Evolutionary conservation across 2,888 invertebrate genomes (phyloP), one percentile per base, ranked within the genome.

Genomic region (Thyatira batis): DNA sequence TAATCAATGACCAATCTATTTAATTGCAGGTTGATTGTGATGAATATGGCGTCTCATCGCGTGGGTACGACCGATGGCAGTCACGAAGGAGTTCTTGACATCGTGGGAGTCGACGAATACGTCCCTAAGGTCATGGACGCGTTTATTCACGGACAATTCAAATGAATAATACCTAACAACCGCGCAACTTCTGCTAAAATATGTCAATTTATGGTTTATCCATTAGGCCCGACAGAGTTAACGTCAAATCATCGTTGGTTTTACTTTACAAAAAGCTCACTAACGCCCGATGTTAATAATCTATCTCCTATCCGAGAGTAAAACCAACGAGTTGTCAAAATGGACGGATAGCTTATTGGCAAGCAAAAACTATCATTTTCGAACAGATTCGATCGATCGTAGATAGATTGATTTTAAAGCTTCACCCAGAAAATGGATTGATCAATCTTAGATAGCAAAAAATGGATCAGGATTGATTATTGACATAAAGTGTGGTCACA

Each of bases 101-200:
- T 95, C 39, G 85, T 94, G 57, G 95, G 95, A 51, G 91, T 95
- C 63, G 94, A 95, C 76, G 93, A 92, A 45, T 89, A 93, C 69
- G 92, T 95, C 53, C 94, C 94, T 43, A 92, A 90, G 67, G 70
- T 95, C 39, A 89, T 95, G 51, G 94, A 95, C 80, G 94, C 94
- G 2, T 95, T 95, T 76, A 91, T 92, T 21, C 89, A 92, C 65
- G 93, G 92, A 53, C 85, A 90, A 51, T 93, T 94, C 75, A 78
- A 86, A 71, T 92, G 80, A 88, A 61, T 52, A n/a, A 27, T 28
- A 27, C 44, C 17, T 20, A 2, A 21, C 20, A 20, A 6, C 33
- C 45, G 17, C 39, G 50, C 44, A 17, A 50, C 21, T 27, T 39
- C 43, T 20, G 53, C 65, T 66, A 63, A 54, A 57, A 46, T 55